Evolutionary conservation across 2,888 invertebrate species (phyloP), one percentile per base, ranked within the genome.

Genomic region (Drosophila mayaguana): DNA sequence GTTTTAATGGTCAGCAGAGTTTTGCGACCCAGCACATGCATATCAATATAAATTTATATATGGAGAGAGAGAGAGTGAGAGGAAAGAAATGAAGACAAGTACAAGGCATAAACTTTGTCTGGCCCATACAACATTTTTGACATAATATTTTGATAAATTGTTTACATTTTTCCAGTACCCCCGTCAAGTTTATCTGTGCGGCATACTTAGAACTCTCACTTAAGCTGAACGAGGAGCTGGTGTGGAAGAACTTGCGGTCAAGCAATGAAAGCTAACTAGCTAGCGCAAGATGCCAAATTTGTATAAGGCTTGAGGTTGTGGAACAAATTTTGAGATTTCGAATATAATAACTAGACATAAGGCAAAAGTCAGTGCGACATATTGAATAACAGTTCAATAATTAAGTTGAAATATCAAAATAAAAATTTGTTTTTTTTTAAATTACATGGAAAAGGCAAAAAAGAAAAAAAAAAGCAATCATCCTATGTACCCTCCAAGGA

Each of bases 131-230:
- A 64, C 53, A 62, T 73, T 75, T 78, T 80, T 74, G 80, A 83
- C 83, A 88, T 83, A 83, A 84, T 88, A 89, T 86, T 88, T 85
- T 86, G 86, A 86, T 86, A 83, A 89, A 86, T 86, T 86, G 89
- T 88, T 88, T 76, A 73, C 66, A 76, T 60, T 70, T 83, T 63
- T 59, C 43, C 57, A 43, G 25, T 14, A 25, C 57, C 18, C 28
- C 7, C 28, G 48, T 28, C 42, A 45, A 56, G 53, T 42, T 69
- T 68, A 45, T 46, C 50, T 38, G 22, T 22, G 9, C 14, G 32
- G 38, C 42, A 28, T 53, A 46, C 40, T 68, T 69, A 59, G 32
- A 43, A 25, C 28, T 54, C 22, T 2, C 22, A 42, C 28, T 12
- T 22, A 57, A 55, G 56, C 50, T 34, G 18, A 20, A 9, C 14